Evolutionary conservation across 2,797 vertebrate genomes (phyloP), one percentile per base, ranked within the genome.

Genomic region (Paguma larvata): DNA sequence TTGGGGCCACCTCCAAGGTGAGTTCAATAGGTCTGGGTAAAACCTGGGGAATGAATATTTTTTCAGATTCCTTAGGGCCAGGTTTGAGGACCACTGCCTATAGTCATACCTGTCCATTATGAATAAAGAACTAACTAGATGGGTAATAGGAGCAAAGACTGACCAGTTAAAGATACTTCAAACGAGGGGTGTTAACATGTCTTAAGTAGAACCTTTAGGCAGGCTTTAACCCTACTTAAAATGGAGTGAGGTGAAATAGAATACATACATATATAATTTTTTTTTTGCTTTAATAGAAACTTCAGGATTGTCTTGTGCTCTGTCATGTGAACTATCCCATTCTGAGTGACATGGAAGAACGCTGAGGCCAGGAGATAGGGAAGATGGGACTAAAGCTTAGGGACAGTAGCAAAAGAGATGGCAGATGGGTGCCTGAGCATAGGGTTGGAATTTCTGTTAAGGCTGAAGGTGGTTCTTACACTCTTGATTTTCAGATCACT

Each of bases 161-260:
- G 27, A 38, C 13, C 51, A 48, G 38, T 79, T 88, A 62, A 75
- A n/a, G 46, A 53, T 77, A 78, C 27, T 65, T 83, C 30, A 62
- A 6, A 70, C 62, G 63, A 84, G 38, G 19, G 19, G 8, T 59
- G 56, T 68, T 68, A 68, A 34, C 8, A 9, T 44, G 63, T 78
- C n/a, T n/a, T 48, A 70, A 78, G 48, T 48, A 48, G 6, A 13
- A 59, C 38, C 34, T 77, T 77, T 84, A 51, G 77, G 30, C 8
- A 30, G n/a, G 27, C 63, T 89, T 93, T 53, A 70, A 95, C 89
- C 91, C 51, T 63, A 70, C 41, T 44, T 68, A 75, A 59, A 68
- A 70, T 16, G 63, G 44, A 94, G 41, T 63, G 59, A 30, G 38
- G 62, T 46, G 41, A 88, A 72, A 72, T 8, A 56, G 19, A 21